Base-by-base conservation (phyloP, 1,140 invertebrate species). In the Globodera rostochiensis region DNA sequence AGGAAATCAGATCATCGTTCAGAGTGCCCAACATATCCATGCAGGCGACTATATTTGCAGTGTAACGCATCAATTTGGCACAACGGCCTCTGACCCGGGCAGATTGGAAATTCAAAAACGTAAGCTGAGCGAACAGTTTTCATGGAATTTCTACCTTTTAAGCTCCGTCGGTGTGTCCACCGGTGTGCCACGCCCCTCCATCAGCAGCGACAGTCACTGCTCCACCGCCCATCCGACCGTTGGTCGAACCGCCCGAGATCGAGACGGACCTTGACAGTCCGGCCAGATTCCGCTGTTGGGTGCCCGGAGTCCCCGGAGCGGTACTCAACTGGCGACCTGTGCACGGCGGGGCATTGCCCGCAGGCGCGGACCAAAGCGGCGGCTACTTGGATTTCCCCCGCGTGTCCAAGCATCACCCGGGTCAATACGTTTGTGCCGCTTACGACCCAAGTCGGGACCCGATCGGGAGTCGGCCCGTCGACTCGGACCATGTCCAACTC, bases 21-120 rank as follows among this genome's bases (percentile, higher is more conserved):
- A 87, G 49, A 60, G 79, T 70, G 87, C 85, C 15, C 79, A 88
- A 57, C 75, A 84, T 15, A 81, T 83, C 15, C 86, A 89, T 71
- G 88, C 82, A 45, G 88, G 88, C 4, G 83, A 89, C 73, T 89
- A 89, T 74, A 89, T 89, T 64, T 89, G 88, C 69, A 87, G 84
- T 21, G 84, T 87, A 6, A 25, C 73, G n/a, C 87, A 88, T 73
- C 85, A 86, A 71, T 85, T 81, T 57, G 88, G 88, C 15, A 81
- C 76, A 13, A 87, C 83, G 53, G 81, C 82, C 19, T 89, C 89
- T 5, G 87, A 88, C 73, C 88, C 88, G 66, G 88, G 86, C 1
- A 36, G 82, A 21, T 73, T 89, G 57, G 88, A 89, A 67, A 87
- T 89, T n/a, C 69, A 25, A 46, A 78, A 69, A 78, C 77, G 77